Evolutionary conservation across 2,113 vertebrate genomes (phyloP).

Genomic region (Podocnemis expansa): DNA sequence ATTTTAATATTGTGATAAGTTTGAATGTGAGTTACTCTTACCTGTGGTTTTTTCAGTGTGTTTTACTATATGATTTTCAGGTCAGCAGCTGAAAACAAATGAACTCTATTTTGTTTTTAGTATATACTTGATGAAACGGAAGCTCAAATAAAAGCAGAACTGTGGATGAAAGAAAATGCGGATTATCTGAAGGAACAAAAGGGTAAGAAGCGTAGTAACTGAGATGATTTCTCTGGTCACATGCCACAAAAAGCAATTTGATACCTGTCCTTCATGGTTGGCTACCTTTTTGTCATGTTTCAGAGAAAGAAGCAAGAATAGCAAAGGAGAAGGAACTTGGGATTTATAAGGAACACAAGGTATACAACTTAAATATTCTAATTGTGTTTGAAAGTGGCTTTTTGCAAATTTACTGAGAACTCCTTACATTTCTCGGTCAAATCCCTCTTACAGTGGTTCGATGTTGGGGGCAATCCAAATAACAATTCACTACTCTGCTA

Average conservation of each 20-base stretch:
- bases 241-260: slow-evolving; percentile 15
- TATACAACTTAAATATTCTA: slow-evolving; percentile 65
- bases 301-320: slow-evolving; percentile 95
- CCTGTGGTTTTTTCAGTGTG: neutral
- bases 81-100: slow-evolving; percentile 43
- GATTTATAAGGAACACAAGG: slow-evolving; percentile 96
- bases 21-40: neutral
- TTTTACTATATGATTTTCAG: slow-evolving; percentile 14
- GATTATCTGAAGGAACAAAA: slow-evolving; percentile 96
- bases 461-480: neutral
- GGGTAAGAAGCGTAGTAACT: slow-evolving; percentile 77
- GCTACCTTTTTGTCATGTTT: slow-evolving; percentile 58
- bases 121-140: slow-evolving; percentile 94
- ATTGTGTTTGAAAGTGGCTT: slow-evolving; percentile 7
- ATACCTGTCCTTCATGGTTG: slow-evolving; percentile 43
- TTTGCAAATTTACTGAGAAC: slow-evolving; percentile 43
- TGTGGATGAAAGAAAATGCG: slow-evolving; percentile 96
- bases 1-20: neutral
- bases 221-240: slow-evolving; percentile 27
- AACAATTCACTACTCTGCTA: neutral
- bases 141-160: slow-evolving; percentile 90
- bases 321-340: slow-evolving; percentile 96
- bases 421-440: neutral
- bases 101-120: slow-evolving; percentile 74
- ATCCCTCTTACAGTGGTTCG: neutral